A percentile compares a stretch with the other conserved stretches of the same genome.
phyloP scores from a whole-genome alignment of 35 echinoderm and acorn worm species.

The Apostichopus japonicus region DNA sequence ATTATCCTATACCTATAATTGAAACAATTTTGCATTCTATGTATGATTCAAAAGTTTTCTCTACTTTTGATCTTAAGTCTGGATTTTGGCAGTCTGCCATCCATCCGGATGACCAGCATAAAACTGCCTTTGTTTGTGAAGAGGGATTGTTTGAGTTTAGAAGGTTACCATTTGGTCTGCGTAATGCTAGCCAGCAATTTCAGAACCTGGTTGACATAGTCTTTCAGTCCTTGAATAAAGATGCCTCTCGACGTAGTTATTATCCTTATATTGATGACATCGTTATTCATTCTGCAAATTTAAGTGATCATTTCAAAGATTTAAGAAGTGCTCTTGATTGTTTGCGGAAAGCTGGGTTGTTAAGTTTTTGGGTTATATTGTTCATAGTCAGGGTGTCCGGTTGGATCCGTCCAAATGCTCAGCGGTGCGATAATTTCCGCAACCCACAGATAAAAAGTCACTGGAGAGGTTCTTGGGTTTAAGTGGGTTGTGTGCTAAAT shows the following conservation, averaged over 20 bases:
- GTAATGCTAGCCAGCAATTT: not conserved
- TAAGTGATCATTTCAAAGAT: no score
- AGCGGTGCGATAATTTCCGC: no score
- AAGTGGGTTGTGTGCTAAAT: no score
- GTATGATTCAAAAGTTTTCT: not conserved
- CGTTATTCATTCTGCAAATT: not conserved
- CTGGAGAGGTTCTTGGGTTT: no score
- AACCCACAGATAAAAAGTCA: no score
- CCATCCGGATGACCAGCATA: not conserved
- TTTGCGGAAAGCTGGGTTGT: no score
- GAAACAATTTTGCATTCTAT: conserved; percentile 6
- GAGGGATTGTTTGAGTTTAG: not conserved
- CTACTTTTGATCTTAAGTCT: conserved; percentile 11
- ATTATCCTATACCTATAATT: conserved; percentile 3
- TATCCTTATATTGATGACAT: not conserved
- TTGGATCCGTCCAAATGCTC: no score
- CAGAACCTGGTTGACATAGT: no score
- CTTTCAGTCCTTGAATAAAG: no score
- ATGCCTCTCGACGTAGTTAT: not conserved
- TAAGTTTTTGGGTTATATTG: no score
- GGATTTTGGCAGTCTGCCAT: not conserved
- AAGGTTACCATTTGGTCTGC: not conserved
- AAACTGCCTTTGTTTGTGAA: conserved; percentile 7
- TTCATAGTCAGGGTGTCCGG: no score
- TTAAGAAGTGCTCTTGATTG: no score